Evolutionary conservation across 1,140 invertebrate genomes (phyloP).

Genomic region (Lucilia sericata): DNA sequence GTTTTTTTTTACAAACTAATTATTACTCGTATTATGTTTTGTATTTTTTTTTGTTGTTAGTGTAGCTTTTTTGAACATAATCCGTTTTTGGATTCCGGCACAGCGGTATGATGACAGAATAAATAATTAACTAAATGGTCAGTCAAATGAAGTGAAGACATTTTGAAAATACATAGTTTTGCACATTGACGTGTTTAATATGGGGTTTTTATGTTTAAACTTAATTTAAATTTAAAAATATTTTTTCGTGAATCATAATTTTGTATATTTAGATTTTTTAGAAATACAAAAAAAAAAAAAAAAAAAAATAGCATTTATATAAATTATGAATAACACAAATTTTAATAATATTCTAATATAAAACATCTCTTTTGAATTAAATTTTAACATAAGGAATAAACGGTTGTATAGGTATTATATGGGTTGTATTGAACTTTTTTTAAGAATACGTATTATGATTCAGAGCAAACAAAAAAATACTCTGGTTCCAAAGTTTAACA

Average conservation of each 20-base stretch:
- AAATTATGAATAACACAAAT: no score
- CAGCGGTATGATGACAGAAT: not conserved
- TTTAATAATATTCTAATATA: no score
- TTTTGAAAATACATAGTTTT: not conserved
- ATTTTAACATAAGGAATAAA: no score
- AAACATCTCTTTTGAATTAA: no score
- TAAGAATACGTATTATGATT: no score
- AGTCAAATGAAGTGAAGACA: not conserved
- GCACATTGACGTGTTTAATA: not conserved
- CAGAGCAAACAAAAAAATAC: no score
- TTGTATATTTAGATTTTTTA: not conserved
- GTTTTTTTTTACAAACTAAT: no score
- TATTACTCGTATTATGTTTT: no score
- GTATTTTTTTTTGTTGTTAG: no score
- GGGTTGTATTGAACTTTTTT: no score
- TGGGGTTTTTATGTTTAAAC: not conserved
- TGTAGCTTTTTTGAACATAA: not conserved
- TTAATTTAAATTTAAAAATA: not conserved
- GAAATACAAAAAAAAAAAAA: not conserved
- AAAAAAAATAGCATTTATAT: not conserved
- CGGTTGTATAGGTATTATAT: no score
- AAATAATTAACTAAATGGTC: not conserved
- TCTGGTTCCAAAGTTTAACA: no score
- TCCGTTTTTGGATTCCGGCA: slow-evolving; percentile 4
- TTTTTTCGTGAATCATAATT: not conserved